phyloP scores from a whole-genome alignment of 2,113 vertebrate species.

The Dromaius novaehollandiae region DNA sequence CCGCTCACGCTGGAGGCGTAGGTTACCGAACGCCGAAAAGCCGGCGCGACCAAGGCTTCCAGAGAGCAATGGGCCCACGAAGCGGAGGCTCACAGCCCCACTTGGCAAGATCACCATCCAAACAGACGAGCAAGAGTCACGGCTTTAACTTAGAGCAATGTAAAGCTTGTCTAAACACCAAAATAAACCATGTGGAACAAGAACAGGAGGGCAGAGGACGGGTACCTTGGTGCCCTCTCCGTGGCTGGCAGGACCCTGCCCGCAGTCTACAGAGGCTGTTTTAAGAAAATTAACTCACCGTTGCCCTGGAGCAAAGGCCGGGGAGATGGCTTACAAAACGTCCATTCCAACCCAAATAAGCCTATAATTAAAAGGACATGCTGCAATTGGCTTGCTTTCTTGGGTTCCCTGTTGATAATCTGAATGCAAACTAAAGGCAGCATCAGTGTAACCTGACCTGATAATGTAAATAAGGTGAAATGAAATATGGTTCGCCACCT shows the following conservation, averaged over 20 bases:
- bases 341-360: not conserved
- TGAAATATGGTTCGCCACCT: conserved; percentile 74
- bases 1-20: rapidly evolving
- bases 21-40: rapidly evolving
- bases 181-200: not conserved
- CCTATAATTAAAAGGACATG: not conserved
- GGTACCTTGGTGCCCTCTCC: not conserved
- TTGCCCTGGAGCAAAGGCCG: not conserved
- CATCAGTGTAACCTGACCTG: conserved; percentile 70
- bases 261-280: not conserved
- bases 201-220: not conserved
- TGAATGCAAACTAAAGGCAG: conserved; percentile 71
- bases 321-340: not conserved
- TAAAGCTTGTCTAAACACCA: not conserved
- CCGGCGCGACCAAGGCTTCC: not conserved
- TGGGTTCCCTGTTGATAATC: conserved; percentile 50
- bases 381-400: conserved; percentile 28
- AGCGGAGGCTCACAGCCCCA: not conserved
- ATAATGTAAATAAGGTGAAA: conserved; percentile 75
- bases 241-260: not conserved
- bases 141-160: not conserved
- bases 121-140: rapidly evolving
- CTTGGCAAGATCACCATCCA: rapidly evolving
- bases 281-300: not conserved
- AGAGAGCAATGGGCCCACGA: not conserved